phyloP scores from a whole-genome alignment of 2,113 vertebrate species.

The Archilochus colubris region DNA sequence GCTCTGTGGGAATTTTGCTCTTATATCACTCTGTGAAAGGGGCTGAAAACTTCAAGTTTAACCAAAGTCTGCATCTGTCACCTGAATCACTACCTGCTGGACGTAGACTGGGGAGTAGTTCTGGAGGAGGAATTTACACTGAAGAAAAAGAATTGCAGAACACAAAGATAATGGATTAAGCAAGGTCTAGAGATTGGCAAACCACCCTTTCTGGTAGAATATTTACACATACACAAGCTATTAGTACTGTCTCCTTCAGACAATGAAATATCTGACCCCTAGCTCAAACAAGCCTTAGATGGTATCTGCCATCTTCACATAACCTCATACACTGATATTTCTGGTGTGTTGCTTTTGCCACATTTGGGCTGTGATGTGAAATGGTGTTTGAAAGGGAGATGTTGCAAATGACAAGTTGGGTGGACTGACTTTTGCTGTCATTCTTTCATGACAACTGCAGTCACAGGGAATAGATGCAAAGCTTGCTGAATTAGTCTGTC shows the following conservation, averaged over 20 bases:
- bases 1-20: neutral
- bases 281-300: neutral
- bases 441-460: neutral
- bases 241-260: neutral
- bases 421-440: neutral
- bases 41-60: neutral
- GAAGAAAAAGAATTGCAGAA: neutral
- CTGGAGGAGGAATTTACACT: neutral
- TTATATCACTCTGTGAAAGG: neutral
- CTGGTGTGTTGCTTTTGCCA: neutral
- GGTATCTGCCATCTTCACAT: neutral
- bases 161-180: neutral
- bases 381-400: neutral
- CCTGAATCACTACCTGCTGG: fast-evolving
- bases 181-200: neutral
- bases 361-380: neutral
- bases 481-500: neutral
- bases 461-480: neutral
- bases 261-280: fast-evolving
- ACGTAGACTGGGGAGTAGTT: neutral
- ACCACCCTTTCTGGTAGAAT: neutral
- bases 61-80: neutral
- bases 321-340: neutral
- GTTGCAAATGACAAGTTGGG: neutral
- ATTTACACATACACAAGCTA: neutral